Evolutionary conservation across 2,797 vertebrate genomes (phyloP), one percentile per base, ranked within the genome.

Genomic region (Phaenicophaeus curvirostris): DNA sequence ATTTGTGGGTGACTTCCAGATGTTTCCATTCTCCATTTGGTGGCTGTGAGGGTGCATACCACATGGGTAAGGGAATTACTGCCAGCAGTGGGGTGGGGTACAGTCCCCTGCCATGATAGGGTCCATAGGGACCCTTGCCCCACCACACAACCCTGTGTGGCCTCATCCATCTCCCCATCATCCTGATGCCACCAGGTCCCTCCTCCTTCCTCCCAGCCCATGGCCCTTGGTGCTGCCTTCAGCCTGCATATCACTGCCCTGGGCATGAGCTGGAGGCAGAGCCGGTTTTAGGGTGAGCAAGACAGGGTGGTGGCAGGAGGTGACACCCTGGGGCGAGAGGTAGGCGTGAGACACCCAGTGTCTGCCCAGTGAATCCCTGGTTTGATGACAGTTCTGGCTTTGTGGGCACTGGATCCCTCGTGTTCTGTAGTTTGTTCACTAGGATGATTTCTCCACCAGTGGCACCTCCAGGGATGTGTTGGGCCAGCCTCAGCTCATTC

Each of bases 1-100:
- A 0, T 90, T 96, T 96, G 72, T 12, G 79, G 85, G 90, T 59
- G 77, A 95, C 65, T 95, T 95, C 94, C 96, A 96, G 96, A 97
- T 97, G 95, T 97, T 97, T 95, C 88, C 76, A 92, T 91, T 95
- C 86, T 94, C 59, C 55, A 91, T 25, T 14, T 15, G 2, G 76
- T 2, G 8, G 53, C 88, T 0, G 0, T 0, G 17, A 93, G 79
- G 72, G 73, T 2, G 2, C 85, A 82, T 62, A 92, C 59, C 7
- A 3, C 65, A 37, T 7, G 9, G 80, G 46, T 66, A 65, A 44
- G 24, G 59, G 79, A 89, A 75, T 72, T 46, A 62, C 48, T 95
- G 57, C 79, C 9, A 25, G 71, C 74, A 72, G 42, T 1, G 6
- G 55, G 28, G 42, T 44, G 18, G 19, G 39, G 37, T 19, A 28